Evolutionary conservation across 2,888 invertebrate genomes (phyloP).

Genomic region (Caenorhabditis becei): DNA sequence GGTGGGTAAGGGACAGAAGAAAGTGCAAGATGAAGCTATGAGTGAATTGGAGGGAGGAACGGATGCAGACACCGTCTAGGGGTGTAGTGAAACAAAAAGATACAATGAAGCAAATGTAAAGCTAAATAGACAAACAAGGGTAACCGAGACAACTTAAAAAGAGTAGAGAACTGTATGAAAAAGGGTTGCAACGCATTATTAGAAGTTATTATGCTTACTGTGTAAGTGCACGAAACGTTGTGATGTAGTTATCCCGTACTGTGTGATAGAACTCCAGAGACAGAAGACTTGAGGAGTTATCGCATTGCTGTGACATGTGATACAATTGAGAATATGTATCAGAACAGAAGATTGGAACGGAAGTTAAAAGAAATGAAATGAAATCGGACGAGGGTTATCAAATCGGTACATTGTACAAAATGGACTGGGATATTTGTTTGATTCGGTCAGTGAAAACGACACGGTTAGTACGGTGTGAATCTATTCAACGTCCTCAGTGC

Average conservation of each 20-base stretch:
- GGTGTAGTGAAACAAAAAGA: not conserved
- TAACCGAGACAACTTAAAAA: constrained; percentile 9
- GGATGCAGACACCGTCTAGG: not conserved
- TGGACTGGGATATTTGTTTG: too few relatives aligned
- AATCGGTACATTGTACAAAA: not conserved
- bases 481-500: constrained; percentile 69
- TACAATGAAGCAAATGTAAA: not conserved
- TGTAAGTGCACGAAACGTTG: not conserved
- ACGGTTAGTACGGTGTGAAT: constrained; percentile 70
- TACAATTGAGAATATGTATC: constrained; percentile 42
- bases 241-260: constrained; percentile 39
- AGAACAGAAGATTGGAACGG: too few relatives aligned
- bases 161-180: not conserved
- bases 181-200: not conserved
- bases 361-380: constrained; percentile 9
- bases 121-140: not conserved
- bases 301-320: constrained; percentile 47
- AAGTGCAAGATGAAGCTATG: not conserved
- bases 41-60: not conserved
- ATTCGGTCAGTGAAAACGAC: too few relatives aligned
- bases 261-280: constrained; percentile 45
- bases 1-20: not conserved
- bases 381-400: not conserved
- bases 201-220: not conserved
- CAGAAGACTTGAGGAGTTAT: constrained; percentile 22